These are phyloP conservation scores for Anniella stebbinsi DNA, from an alignment of 2,797 vertebrate genomes.

Conservation along the genomic window DNA sequence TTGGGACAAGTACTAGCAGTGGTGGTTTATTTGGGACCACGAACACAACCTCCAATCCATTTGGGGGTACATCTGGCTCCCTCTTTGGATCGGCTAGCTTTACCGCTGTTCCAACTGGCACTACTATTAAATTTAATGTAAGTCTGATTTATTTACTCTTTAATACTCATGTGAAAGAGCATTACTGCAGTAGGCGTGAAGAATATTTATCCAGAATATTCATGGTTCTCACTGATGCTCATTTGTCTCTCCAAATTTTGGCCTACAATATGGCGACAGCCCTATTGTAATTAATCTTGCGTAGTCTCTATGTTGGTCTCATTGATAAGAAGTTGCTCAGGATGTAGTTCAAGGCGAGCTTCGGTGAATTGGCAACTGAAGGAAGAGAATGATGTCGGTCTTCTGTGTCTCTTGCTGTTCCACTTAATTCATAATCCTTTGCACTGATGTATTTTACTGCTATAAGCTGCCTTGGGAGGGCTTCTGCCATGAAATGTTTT, in stretches of 20 bases:
- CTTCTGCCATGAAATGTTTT: no score
- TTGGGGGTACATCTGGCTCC: slow-evolving; percentile 88
- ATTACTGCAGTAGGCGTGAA: no score
- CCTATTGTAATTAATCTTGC: background rate
- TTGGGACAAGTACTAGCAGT: slow-evolving; percentile 91
- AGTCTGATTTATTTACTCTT: slow-evolving; percentile 60
- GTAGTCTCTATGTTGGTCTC: background rate
- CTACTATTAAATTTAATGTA: slow-evolving; percentile 95
- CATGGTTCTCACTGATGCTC: no score
- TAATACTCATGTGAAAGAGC: rapidly evolving
- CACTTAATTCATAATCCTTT: background rate
- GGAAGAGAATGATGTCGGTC: no score
- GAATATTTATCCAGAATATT: no score
- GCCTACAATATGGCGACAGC: no score
- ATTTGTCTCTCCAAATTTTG: background rate
- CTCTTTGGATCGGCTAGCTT: slow-evolving; percentile 92
- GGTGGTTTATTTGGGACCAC: slow-evolving; percentile 94
- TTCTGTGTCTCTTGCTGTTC: background rate
- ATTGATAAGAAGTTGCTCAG: background rate
- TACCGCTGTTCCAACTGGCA: slow-evolving; percentile 89
- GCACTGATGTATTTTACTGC: no score
- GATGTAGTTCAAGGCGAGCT: background rate
- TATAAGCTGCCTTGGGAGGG: no score
- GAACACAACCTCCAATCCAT: slow-evolving; percentile 92
- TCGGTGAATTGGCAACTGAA: no score